Evolutionary conservation across 2,888 invertebrate genomes (phyloP), one percentile per base, ranked within the genome.

Genomic region (Tridacna crocea): DNA sequence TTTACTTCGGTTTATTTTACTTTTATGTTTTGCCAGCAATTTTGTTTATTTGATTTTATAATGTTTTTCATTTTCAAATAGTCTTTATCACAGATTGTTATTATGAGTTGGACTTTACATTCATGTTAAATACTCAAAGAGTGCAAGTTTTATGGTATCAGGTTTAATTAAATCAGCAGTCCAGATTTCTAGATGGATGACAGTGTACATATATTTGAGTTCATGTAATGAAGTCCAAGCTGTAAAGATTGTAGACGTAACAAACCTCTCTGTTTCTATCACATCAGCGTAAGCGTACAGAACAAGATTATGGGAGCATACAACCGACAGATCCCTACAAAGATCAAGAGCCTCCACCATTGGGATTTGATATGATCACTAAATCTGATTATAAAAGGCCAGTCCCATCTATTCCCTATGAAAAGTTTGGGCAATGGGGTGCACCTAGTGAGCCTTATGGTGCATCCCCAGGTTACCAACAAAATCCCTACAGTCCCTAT

Each of bases 281-380:
- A 17, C 27, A 65, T 47, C 48, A 75, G 75, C 65, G 27, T 22
- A 65, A 48, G 58, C 72, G 46, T 17, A 60, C 24, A 70, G 77
- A 70, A 15, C 58, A 80, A 46, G 27, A 75, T 26, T 82, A 82
- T 75, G 85, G 85, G 63, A 70, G 78, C 47, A 22, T 51, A 27
- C 83, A 63, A 60, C 80, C 74, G 55, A 68, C 76, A 55, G 87
- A 87, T 77, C 81, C 87, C 22, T 82, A 84, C 70, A 58, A 75
- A 10, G 80, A 81, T 36, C 73, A 72, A 46, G 79, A 80, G 15
- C 84, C 84, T 12, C 87, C 81, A 27, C 77, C 84, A n/a, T 27
- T 87, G 24, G 87, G 87, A 22, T 87, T 87, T 84, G 84, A 87
- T 70, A 77, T 79, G 26, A 83, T 87, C 51, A 48, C 68, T 24